phyloP scores from a whole-genome alignment of 2,113 vertebrate genomes.

The Nesoenas mayeri region DNA sequence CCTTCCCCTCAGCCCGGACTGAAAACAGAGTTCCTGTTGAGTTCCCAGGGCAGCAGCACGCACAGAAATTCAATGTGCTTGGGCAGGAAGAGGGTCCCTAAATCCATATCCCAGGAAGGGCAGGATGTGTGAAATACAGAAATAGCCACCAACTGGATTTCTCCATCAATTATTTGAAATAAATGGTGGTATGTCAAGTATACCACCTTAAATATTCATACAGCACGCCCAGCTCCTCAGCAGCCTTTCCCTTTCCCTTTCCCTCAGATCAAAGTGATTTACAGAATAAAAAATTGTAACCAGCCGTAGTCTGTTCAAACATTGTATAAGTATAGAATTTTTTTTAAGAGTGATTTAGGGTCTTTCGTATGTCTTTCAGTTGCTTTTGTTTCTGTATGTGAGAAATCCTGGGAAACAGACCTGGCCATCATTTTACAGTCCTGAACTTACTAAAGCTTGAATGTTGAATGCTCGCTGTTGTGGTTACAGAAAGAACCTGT shows the following conservation, averaged over 20 bases:
- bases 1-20: not conserved
- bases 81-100: too few relatives aligned
- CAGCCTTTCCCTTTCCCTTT: not conserved
- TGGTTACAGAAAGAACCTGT: conserved; percentile 29
- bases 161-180: not conserved
- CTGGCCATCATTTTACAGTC: not conserved
- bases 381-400: not conserved
- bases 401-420: not conserved
- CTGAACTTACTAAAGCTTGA: not conserved
- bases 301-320: not conserved
- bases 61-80: not conserved
- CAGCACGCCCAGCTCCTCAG: not conserved
- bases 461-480: not conserved
- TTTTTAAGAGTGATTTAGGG: not conserved
- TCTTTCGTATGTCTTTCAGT: not conserved
- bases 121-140: not conserved
- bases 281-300: not conserved
- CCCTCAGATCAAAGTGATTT: not conserved
- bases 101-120: not conserved
- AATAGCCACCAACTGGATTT: not conserved
- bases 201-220: not conserved
- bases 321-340: not conserved
- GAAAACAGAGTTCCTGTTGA: not conserved
- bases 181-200: not conserved
- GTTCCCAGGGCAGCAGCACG: too few relatives aligned